Base-by-base conservation (phyloP, 2,888 invertebrate species). In the Synanthedon vespiformis region DNA sequence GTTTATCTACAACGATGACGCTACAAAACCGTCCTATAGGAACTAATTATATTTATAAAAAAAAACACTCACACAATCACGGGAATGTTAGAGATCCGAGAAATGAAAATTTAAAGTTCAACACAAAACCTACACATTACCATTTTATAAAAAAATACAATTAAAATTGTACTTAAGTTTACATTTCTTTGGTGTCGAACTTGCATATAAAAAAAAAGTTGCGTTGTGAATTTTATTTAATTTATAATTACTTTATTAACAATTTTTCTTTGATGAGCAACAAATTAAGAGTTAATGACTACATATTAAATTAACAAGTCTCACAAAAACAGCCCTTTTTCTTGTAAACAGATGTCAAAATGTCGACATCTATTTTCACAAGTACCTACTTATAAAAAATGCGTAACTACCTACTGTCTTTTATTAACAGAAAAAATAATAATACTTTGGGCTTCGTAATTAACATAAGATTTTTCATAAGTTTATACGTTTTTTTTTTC, bases 81-180 rank as follows among this genome's bases (percentile, higher is more conserved):
- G 70, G 85, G 81, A 85, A 85, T 82, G 84, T 82, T 34, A 74
- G 82, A 85, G 78, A 83, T 81, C 79, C 69, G 72, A 67, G 14
- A 62, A 64, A 65, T 61, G 62, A 65, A 66, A 63, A 64, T 27
- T 64, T 52, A 18, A 54, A 54, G 53, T 55, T 54, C 56, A 55
- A 56, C 57, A 61, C 53, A 57, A 58, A 61, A 69, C 68, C 72
- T 75, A 70, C 75, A 76, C 75, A 74, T 72, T 71, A 57, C 54
- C 54, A 61, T 54, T 53, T 58, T 61, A 18, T 18, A 62, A 52
- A 62, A 60, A 22, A 61, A 61, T 61, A 60, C 51, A 69, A 67
- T 61, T 65, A 68, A 14, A 44, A 60, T 67, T 71, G 73, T 80
- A 72, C 70, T 69, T 80, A 75, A n/a, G 22, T 56, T 55, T 54